These are phyloP conservation scores for Crypturellus undulatus DNA, from an alignment of 2,113 vertebrate species.

Conservation along the genomic window DNA sequence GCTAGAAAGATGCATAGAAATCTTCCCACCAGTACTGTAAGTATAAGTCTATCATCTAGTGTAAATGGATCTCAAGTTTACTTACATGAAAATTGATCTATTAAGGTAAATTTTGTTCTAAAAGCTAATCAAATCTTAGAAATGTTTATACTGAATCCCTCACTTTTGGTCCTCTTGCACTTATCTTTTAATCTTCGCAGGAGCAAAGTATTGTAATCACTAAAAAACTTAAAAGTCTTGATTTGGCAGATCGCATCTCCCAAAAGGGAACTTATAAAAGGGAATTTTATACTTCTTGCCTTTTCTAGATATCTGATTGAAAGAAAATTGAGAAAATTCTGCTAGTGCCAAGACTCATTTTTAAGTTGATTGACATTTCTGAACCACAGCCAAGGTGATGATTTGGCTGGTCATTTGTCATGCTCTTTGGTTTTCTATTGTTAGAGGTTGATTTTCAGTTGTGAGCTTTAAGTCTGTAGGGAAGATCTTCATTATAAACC, in stretches of 20 bases:
- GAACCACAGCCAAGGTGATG: not conserved
- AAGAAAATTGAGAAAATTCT: not conserved
- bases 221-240: not conserved
- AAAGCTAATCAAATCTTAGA: not conserved
- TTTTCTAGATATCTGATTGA: not conserved
- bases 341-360: not conserved
- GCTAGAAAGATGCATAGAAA: not conserved
- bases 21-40: not conserved
- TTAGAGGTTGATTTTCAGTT: not conserved
- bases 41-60: not conserved
- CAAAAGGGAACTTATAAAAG: not conserved
- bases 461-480: not conserved
- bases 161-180: not conserved
- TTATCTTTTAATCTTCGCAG: not conserved
- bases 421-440: not conserved
- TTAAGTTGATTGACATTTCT: not conserved
- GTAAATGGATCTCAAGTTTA: not conserved
- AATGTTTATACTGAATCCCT: not conserved
- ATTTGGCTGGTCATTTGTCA: not conserved
- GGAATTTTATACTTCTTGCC: not conserved
- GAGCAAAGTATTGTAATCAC: not conserved
- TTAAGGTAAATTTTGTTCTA: not conserved
- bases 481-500: not conserved
- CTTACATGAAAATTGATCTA: not conserved
- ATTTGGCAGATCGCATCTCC: not conserved